Base-by-base conservation (phyloP, 2,113 vertebrate species). In the Mustela nigripes region DNA sequence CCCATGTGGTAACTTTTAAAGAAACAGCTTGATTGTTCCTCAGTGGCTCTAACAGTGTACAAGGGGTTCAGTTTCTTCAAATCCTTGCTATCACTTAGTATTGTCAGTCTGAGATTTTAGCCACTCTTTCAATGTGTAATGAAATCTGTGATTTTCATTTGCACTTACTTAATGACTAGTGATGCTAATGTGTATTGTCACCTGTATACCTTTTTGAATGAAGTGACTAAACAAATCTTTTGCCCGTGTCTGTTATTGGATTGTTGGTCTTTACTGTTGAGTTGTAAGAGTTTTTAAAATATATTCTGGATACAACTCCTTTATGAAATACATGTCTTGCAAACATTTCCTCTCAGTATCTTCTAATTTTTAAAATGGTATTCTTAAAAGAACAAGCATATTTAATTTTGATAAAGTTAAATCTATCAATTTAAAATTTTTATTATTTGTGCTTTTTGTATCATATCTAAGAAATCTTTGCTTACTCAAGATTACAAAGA, bases 361-460 rank as follows among this genome's bases (percentile, higher is more conserved):
- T 80, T 90, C 89, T 69, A 33, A 69, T 69, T 95, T 81, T 82
- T 45, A 24, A 82, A 88, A 79, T n/a, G 3, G 6, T 83, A 10
- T 79, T 74, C 53, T 93, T 56, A 63, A 14, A 96, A 84, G 12
- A 80, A 79, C 42, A 79, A 56, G 69, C 16, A n/a, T 22, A 58
- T 56, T 67, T 42, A 83, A 56, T 78, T 91, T 89, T 79, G 48
- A 79, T 94, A 21, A 89, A 69, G n/a, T 73, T 91, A 88, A 89
- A 92, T 93, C 76, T 69, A 87, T 93, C 18, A 50, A 45, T 16
- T 74, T 90, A 11, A 0, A 69, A 73, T 33, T 39, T 45, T 60
- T 91, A 73, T 48, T 84, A 10, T 56, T 56, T 56, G 53, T 56
- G 53, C 16, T 56, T 56, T 56, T 56, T 56, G 53, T 53, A 16